Evolutionary conservation across 2,888 invertebrate genomes (phyloP).

Genomic region (Odontocolon sp.): DNA sequence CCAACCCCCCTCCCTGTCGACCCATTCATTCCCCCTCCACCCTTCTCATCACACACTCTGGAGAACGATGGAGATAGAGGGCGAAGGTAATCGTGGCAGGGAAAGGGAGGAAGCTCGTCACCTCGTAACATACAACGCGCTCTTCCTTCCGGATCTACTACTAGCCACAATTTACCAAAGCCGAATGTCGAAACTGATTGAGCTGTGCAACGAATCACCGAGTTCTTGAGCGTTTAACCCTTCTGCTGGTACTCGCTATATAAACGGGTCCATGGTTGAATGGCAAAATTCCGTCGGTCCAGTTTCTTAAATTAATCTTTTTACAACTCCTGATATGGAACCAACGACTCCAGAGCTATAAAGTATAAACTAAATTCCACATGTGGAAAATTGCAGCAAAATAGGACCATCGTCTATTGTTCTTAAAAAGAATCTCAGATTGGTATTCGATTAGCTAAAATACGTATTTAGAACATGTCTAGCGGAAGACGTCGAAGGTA

Average conservation of each 20-base stretch:
- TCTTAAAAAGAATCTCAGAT: no score
- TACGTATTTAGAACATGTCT: no score
- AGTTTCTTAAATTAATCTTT: background rate
- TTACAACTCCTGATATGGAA: no score
- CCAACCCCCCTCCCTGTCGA: conserved; percentile 1
- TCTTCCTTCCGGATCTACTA: conserved; percentile 61
- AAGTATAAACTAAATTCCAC: no score
- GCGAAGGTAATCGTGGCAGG: background rate
- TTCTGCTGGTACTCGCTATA: conserved; percentile 22
- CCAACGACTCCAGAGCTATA: no score
- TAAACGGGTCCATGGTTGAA: background rate
- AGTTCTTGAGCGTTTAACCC: conserved; percentile 15
- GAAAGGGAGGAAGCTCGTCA: conserved; percentile 37
- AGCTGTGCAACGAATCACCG: background rate
- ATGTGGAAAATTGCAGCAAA: no score
- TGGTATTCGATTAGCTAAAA: no score
- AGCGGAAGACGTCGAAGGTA: no score
- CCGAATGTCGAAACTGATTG: conserved; percentile 49
- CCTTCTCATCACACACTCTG: no score
- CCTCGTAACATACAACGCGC: conserved; percentile 55
- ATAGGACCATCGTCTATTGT: no score
- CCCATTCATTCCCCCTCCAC: conserved; percentile 14
- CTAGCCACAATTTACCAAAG: conserved; percentile 56
- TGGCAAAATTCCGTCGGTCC: background rate
- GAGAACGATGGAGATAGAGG: conserved; percentile 11